Evolutionary conservation across 2,888 invertebrate species (phyloP), one percentile per base, ranked within the genome.

Genomic region (Lithophane ornitopus): DNA sequence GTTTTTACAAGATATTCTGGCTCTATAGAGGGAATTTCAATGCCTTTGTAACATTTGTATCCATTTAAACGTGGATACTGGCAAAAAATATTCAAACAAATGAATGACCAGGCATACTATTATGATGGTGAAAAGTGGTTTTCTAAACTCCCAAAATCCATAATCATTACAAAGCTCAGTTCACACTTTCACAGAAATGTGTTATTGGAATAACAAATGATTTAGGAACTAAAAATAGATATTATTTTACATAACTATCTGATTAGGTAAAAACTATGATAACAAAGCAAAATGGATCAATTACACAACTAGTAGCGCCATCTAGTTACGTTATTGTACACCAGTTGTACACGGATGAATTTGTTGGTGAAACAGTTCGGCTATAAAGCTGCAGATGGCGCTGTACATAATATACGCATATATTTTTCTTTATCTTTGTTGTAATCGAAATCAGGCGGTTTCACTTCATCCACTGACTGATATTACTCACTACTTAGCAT

Each of bases 301-400:
- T 75, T 61, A 12, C 19, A 14, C 14, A 14, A 39, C 61, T 7
- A 1, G 16, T 58, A 74, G n/a, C 71, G 74, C 62, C 69, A 82
- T 22, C 83, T 85, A 85, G 74, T 78, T 19, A 14, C 2, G 12
- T 14, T n/a, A 44, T n/a, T 1, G 22, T 12, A 61, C 22, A 83
- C n/a, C 66, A 26, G 3, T 41, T 67, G 6, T 41, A 66, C 7
- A 46, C 46, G 0, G 22, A 3, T 34, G 14, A 0, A 7, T 34
- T 11, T 49, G 1, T 28, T 14, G 22, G 12, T 58, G 3, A 66
- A 58, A n/a, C 3, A 14, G 19, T 84, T 84, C 19, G 12, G 0
- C 0, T 39, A 22, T 4, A 4, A 26, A 4, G 26, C 8, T 52
- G 28, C 71, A 82, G 83, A 83, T 82, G 85, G 85, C 78, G 71